Evolutionary conservation across 2,888 invertebrate species (phyloP), one percentile per base, ranked within the genome.

Genomic region (Agrilus biguttatus): DNA sequence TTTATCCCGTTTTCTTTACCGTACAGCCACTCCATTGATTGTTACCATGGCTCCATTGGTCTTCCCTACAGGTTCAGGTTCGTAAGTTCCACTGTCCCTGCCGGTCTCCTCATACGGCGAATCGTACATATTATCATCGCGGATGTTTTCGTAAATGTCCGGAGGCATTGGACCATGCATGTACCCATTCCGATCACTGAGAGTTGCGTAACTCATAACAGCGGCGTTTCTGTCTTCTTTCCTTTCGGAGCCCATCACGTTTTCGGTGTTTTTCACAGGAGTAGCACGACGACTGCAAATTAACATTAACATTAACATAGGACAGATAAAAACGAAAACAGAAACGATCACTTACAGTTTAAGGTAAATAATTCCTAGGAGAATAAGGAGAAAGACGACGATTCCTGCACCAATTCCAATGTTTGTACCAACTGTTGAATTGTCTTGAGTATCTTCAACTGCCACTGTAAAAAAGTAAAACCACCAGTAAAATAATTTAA

Each of bases 141-240:
- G 73, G 49, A 75, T 73, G 56, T 75, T 75, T 58, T 77, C 77
- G 53, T 77, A 77, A 45, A 77, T 73, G 50, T 72, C 72, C 47
- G 71, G 65, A 54, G 59, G 54, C 37, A 60, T 51, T 40, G 51
- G 53, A 14, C 53, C 48, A 38, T 52, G 55, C n/a, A 50, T 45
- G 49, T 61, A 62, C n/a, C 63, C 61, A 50, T 77, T 79, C 5
- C 72, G 72, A 51, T 85, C 86, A 61, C 83, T 86, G 1, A 88
- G 66, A 1, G 84, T 85, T 17, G 88, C 83, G 60, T 88, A 89
- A 40, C 87, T 88, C 86, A 88, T 88, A 0, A 88, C 88, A 0
- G 88, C 86, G 0, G 88, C 87, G 59, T 80, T 87, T 55, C 85
- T 80, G 58, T 88, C 87, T 61, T 88, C 88, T 57, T 88, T 88